Conservation (phyloP, 2,888 invertebrate genomes). For the Perithous albicinctus region DNA sequence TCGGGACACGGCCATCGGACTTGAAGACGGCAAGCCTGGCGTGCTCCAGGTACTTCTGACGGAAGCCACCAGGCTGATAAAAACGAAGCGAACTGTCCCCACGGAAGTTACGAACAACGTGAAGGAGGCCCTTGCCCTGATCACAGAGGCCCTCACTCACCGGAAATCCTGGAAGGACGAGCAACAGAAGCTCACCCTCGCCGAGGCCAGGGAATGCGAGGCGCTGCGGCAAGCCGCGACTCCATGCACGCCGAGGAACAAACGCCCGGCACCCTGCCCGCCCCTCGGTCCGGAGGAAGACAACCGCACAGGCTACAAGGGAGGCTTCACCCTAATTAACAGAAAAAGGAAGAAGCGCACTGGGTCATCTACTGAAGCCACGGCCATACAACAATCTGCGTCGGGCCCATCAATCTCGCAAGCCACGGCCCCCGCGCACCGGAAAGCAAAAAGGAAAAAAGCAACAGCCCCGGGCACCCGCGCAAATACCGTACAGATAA, state of each 20-base stretch:
- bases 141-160: slow-evolving; percentile 21
- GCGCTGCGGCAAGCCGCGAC: slow-evolving; percentile 15
- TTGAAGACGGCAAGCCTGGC: slow-evolving; percentile 38
- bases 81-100: slow-evolving; percentile 35
- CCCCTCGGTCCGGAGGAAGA: slow-evolving; percentile 33
- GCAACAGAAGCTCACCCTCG: too few relatives aligned
- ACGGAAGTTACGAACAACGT: slow-evolving; percentile 44
- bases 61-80: slow-evolving; percentile 20
- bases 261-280: slow-evolving; percentile 27
- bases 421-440: slow-evolving; percentile 7
- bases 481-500: slow-evolving; percentile 28
- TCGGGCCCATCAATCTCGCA: neutral
- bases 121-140: slow-evolving; percentile 33
- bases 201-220: neutral
- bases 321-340: neutral
- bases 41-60: slow-evolving; percentile 25
- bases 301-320: too few relatives aligned
- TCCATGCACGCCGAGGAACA: slow-evolving; percentile 27
- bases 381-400: neutral
- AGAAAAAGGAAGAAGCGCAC: slow-evolving; percentile 23
- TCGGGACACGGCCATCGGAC: slow-evolving; percentile 42
- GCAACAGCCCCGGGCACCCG: slow-evolving; percentile 7
- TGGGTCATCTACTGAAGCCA: neutral
- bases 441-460: slow-evolving; percentile 29
- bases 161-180: slow-evolving; percentile 31